These are phyloP conservation scores for Hydroisotoma schaefferi DNA, from an alignment of 2,888 invertebrate genomes.

Conservation along the genomic window DNA sequence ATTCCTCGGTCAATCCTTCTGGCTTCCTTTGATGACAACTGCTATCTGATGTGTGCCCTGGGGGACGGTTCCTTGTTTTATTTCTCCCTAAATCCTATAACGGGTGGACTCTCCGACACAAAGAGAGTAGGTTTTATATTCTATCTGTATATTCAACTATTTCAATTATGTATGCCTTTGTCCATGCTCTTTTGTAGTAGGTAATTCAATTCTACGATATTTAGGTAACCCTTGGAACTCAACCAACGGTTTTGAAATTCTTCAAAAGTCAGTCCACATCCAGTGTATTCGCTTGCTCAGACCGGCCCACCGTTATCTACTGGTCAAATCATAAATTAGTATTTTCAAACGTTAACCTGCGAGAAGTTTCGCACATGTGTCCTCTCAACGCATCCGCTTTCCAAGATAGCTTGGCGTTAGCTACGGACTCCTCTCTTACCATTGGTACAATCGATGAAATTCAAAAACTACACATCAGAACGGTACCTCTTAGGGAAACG, in stretches of 20 bases:
- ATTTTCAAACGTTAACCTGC: conserved; percentile 95
- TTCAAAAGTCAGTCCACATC: conserved; percentile 87
- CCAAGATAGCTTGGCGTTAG: conserved; percentile 84
- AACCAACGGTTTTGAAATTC: conserved; percentile 87
- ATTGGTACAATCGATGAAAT: conserved; percentile 98
- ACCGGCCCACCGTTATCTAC: conserved; percentile 97
- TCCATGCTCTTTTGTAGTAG: no score
- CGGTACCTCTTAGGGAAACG: conserved; percentile 90
- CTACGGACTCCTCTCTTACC: conserved; percentile 82
- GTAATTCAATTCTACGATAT: no score
- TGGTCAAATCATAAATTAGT: conserved; percentile 98
- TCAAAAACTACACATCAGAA: conserved; percentile 94
- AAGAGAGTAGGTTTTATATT: conserved; percentile 73
- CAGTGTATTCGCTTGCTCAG: conserved; percentile 98
- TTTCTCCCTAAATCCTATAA: conserved; percentile 74
- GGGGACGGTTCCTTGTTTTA: conserved; percentile 98
- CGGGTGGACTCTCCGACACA: conserved; percentile 74
- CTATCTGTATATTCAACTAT: no score
- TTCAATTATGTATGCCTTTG: no score
- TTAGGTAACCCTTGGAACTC: conserved; percentile 88
- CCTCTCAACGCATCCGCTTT: conserved; percentile 92
- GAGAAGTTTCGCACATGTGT: conserved; percentile 95
- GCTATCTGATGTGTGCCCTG: conserved; percentile 84
- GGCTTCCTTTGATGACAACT: conserved; percentile 87
- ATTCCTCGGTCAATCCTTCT: conserved; percentile 94